Evolutionary conservation across 2,888 invertebrate genomes (phyloP).

Genomic region (Philonicus albiceps): DNA sequence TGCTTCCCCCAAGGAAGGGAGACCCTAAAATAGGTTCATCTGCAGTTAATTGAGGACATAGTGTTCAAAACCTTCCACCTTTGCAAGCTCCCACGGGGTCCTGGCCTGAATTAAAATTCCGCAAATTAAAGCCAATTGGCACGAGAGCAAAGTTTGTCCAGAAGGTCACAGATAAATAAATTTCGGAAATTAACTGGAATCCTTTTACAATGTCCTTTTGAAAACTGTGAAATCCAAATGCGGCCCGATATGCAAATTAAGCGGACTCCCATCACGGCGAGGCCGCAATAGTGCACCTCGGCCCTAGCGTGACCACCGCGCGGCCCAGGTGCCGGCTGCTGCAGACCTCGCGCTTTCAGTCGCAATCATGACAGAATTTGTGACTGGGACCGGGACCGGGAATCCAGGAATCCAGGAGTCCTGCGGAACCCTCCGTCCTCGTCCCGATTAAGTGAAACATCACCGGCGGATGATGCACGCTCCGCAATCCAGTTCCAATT

Average conservation of each 20-base stretch:
- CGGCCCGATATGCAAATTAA: conserved; percentile 21
- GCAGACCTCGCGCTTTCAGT: background rate
- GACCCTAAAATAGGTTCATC: background rate
- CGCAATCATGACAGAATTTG: background rate
- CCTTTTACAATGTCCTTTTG: conserved; percentile 28
- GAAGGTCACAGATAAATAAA: conserved; percentile 21
- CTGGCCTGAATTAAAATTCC: conserved; percentile 5
- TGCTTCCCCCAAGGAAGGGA: background rate
- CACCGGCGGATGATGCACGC: conserved; percentile 12
- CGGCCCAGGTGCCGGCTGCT: background rate
- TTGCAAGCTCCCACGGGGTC: background rate
- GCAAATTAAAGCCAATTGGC: conserved; percentile 22
- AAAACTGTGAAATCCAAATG: conserved; percentile 16
- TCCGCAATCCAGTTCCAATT: conserved; percentile 27
- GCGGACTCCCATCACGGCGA: background rate
- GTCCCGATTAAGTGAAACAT: conserved; percentile 33
- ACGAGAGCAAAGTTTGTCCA: background rate
- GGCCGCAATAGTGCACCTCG: background rate
- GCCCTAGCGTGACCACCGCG: background rate
- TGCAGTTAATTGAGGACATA: background rate
- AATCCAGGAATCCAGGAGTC: background rate
- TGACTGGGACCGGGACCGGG: too few relatives aligned
- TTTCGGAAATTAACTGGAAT: conserved; percentile 30
- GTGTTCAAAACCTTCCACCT: background rate
- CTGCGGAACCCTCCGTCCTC: background rate